phyloP scores from a whole-genome alignment of 2,888 invertebrate genomes.

The Cheiracanthium punctorium region DNA sequence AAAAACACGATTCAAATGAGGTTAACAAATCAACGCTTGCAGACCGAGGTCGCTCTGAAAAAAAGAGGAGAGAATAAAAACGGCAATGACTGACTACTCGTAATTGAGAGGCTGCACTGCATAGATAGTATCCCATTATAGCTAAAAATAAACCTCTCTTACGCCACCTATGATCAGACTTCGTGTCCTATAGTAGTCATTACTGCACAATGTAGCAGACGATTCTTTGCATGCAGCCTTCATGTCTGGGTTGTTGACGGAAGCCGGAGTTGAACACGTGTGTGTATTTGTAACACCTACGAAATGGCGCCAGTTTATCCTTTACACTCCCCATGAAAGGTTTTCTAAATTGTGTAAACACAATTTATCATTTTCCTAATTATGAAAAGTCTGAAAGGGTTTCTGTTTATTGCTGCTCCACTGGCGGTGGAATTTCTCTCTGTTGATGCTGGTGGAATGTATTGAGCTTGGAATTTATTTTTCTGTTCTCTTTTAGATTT shows the following conservation, averaged over 20 bases:
- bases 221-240: too few relatives aligned
- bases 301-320: neutral
- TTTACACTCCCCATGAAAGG: neutral
- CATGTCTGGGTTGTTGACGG: neutral
- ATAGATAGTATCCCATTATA: neutral
- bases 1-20: constrained; percentile 8
- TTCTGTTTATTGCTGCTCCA: too few relatives aligned
- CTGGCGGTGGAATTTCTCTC: too few relatives aligned
- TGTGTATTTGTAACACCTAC: constrained; percentile 15
- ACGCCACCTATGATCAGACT: neutral
- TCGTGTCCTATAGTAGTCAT: neutral
- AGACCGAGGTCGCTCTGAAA: neutral
- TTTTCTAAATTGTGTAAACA: neutral
- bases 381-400: neutral
- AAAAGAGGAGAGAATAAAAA: neutral
- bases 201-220: neutral
- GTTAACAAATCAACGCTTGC: constrained; percentile 2
- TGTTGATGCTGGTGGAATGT: too few relatives aligned
- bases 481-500: too few relatives aligned
- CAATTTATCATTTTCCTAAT: neutral
- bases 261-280: neutral
- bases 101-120: neutral
- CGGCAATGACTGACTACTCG: neutral
- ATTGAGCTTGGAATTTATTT: too few relatives aligned
- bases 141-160: neutral